Percentiles rank a stretch among this genome's conserved stretches.
These are phyloP conservation scores for Melanchra persicariae DNA, from an alignment of 2,888 invertebrate genomes.

Conservation along the genomic window DNA sequence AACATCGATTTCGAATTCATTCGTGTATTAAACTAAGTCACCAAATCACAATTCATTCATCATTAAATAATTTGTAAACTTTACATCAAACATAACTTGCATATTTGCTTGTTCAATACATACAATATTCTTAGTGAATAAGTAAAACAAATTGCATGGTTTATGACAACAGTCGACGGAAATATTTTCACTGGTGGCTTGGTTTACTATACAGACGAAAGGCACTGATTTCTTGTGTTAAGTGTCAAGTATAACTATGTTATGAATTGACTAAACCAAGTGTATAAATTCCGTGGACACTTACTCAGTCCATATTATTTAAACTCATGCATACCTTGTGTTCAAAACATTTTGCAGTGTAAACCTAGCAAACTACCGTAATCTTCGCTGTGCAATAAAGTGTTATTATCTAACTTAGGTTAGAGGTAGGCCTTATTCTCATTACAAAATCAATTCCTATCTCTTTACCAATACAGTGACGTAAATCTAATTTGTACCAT, in stretches of 20 bases:
- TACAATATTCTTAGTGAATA: conserved; percentile 69
- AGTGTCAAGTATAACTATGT: conserved; percentile 53
- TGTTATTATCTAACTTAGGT: conserved; percentile 65
- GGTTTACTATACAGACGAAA: conserved; percentile 55
- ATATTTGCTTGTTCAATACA: conserved; percentile 63
- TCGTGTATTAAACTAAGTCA: conserved; percentile 73
- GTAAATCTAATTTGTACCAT: conserved; percentile 87
- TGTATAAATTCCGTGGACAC: conserved; percentile 29
- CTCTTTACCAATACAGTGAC: conserved; percentile 64
- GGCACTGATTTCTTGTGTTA: conserved; percentile 61
- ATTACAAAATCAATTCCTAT: conserved; percentile 62
- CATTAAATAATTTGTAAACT: conserved; percentile 71
- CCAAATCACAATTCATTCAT: conserved; percentile 73
- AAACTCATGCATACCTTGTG: conserved; percentile 44
- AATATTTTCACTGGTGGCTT: conserved; percentile 55
- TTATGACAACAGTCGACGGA: conserved; percentile 82
- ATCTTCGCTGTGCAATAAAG: conserved; percentile 64
- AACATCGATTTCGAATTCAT: conserved; percentile 61
- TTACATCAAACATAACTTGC: conserved; percentile 76
- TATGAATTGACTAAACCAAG: conserved; percentile 47
- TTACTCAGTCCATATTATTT: conserved; percentile 38
- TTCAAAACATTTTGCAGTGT: conserved; percentile 55
- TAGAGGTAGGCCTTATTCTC: conserved; percentile 67
- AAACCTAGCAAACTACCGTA: conserved; percentile 58
- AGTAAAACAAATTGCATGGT: conserved; percentile 79